Base-by-base conservation (phyloP, 2,113 vertebrate genomes). In the Chelonoidis abingdonii region DNA sequence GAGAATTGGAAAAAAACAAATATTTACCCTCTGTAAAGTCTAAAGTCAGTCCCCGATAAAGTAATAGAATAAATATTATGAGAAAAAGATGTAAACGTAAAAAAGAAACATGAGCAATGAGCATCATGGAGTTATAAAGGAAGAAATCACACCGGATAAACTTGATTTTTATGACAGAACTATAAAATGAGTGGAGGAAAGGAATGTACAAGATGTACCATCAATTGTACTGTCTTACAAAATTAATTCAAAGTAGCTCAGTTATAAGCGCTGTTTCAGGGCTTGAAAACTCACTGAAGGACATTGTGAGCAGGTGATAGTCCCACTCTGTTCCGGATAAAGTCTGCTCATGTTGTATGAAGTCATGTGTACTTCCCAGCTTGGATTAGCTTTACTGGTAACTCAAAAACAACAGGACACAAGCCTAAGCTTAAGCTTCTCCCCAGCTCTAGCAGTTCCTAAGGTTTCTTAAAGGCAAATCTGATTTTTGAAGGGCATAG, bases 1-100 rank as follows among this genome's bases (percentile, higher is more conserved):
- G 27, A 41, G 52, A 95, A 44, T 1, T 29, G 54, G 6, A 16
- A 47, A 72, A 65, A 78, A 27, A 44, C 0, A 90, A 92, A 31
- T 9, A 44, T 75, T 86, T 6, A 2, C 47, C 16, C 54, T 80
- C 93, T 24, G 3, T 1, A 2, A 41, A 65, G 49, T 9, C 4
- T 41, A 78, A 65, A 86, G 47, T 41, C 47, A 0, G 0, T 27
- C 25, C 79, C 41, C 62, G 13, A 59, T 57, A 87, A 89, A 53
- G 24, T 85, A n/a, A 27, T 6, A 29, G 75, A 76, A 83, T 35
- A 89, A 54, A 93, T 31, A 27, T 2, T 47, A 57, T 78, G 83
- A 16, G 17, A 13, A 9, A 5, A 24, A 17, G 3, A 1, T 1
- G 41, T 16, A 83, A 86, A 44, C 5, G 29, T 4, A 5, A 31